Evolutionary conservation across 2,888 invertebrate genomes (phyloP).

Genomic region (Dynastes grantii): DNA sequence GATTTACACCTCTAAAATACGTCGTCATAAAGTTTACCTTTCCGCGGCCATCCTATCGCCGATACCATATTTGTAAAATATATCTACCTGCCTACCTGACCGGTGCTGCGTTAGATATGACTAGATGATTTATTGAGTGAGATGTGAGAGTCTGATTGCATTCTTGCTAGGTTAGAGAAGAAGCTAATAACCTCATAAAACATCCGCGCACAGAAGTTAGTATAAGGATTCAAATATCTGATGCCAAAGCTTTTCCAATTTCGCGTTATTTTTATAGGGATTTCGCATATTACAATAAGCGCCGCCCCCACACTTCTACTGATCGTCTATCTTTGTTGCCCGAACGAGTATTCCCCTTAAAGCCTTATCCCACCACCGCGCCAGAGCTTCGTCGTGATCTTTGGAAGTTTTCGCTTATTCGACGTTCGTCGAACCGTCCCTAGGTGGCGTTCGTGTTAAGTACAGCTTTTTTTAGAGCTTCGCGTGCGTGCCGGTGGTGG

Average conservation of each 20-base stretch:
- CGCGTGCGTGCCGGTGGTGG: constrained; percentile 54
- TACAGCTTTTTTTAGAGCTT: constrained; percentile 52
- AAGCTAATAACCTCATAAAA: constrained; percentile 57
- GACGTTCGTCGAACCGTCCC: constrained; percentile 51
- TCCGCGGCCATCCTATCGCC: constrained; percentile 54
- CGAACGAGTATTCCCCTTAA: constrained; percentile 49
- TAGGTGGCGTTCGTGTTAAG: constrained; percentile 58
- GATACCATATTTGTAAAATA: constrained; percentile 64
- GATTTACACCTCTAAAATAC: constrained; percentile 52
- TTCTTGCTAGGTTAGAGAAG: constrained; percentile 51
- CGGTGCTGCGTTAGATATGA: constrained; percentile 63
- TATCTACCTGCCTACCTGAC: constrained; percentile 62
- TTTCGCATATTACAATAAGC: constrained; percentile 8
- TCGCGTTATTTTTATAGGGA: constrained; percentile 22
- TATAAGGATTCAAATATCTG: constrained; percentile 14
- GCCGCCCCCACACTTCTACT: constrained; percentile 17
- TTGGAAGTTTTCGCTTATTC: constrained; percentile 29
- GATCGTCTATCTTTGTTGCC: constrained; percentile 50
- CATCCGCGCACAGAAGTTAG: background rate
- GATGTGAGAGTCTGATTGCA: constrained; percentile 64
- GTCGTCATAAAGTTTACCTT: constrained; percentile 58
- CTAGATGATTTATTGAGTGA: constrained; percentile 65
- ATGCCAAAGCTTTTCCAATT: constrained; percentile 21
- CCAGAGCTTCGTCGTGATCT: constrained; percentile 30
- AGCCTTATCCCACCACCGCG: constrained; percentile 44